Conservation (phyloP, 2,888 invertebrate genomes). For the Pheosia gnoma region DNA sequence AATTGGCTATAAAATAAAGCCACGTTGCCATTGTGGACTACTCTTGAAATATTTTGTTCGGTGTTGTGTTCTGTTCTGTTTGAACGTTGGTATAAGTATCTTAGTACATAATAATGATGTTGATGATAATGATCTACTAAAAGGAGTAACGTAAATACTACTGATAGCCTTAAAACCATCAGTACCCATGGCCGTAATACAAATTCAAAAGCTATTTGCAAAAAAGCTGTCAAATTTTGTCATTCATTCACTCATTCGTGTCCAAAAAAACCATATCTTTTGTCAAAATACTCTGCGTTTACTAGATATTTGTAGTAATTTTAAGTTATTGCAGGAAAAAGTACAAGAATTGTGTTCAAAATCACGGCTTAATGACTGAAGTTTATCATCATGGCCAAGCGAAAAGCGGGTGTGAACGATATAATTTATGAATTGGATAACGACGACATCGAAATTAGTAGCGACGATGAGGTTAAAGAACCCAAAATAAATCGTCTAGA, state of each 20-base stretch:
- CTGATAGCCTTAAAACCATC: no score
- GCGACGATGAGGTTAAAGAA: slow-evolving; percentile 73
- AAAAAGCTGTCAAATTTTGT: no score
- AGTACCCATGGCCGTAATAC: no score
- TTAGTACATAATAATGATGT: no score
- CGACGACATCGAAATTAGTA: slow-evolving; percentile 75
- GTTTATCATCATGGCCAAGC: slow-evolving; percentile 65
- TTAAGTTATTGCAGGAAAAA: not conserved
- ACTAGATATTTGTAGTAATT: not conserved
- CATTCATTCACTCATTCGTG: not conserved
- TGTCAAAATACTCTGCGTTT: not conserved
- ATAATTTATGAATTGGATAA: slow-evolving; percentile 81
- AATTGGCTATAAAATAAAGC: no score
- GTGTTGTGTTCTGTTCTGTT: no score
- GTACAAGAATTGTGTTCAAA: slow-evolving; percentile 2
- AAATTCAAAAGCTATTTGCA: no score
- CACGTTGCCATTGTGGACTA: no score
- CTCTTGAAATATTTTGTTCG: no score
- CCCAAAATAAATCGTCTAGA: slow-evolving; percentile 63
- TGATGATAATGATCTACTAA: no score
- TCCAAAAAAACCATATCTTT: not conserved
- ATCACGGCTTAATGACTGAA: slow-evolving; percentile 20
- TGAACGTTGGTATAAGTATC: no score
- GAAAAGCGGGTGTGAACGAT: slow-evolving; percentile 73
- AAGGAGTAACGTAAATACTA: no score